Base-by-base conservation (phyloP, 2,113 vertebrate species). In the Sander lucioperca region DNA sequence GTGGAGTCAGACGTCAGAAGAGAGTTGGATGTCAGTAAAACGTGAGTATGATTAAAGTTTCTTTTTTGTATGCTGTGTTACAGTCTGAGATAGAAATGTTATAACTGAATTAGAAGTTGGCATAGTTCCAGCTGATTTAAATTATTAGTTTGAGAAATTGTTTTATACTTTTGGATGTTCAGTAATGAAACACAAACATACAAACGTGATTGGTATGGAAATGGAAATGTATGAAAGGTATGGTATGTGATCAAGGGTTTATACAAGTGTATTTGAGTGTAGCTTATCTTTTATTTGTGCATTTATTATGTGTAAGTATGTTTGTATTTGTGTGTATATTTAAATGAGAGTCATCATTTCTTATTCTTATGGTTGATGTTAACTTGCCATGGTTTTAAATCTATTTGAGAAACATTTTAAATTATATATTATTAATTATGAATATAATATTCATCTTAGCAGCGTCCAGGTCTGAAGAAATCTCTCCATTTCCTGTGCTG, bases 1-100 rank as follows among this genome's bases (percentile, higher is more conserved):
- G 19, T 0, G 0, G 68, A 90, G 82, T 10, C 86, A 73, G 88
- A 73, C 87, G 82, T 39, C 82, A 9, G 0, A 5, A 33, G 30
- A 77, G 69, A 90, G 86, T 8, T 92, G 88, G 91, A 63, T 92
- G 77, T 39, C 82, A 6, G 78, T 92, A 0, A 76, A 15, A 77
- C 3, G 88, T 89, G 48, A 84, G 75, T 48, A 0, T 6, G 19
- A 39, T 57, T 0, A 14, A 62, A 63, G 13, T 11, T 12, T 54
- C 15, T 30, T 5, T 4, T 39, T 57, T 57, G 14, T 11, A 5
- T 50, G 2, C 1, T 48, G 39, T 27, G 18, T 61, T 61, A 15
- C 23, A 21, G 56, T 73, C 10, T 27, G 16, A 59, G 33, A 21
- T 30, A 8, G 2, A 43, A 53, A 50, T 5, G 5, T 27, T 45